Conservation (phyloP, 2,888 invertebrate species). For the Frankliniella intonsa region DNA sequence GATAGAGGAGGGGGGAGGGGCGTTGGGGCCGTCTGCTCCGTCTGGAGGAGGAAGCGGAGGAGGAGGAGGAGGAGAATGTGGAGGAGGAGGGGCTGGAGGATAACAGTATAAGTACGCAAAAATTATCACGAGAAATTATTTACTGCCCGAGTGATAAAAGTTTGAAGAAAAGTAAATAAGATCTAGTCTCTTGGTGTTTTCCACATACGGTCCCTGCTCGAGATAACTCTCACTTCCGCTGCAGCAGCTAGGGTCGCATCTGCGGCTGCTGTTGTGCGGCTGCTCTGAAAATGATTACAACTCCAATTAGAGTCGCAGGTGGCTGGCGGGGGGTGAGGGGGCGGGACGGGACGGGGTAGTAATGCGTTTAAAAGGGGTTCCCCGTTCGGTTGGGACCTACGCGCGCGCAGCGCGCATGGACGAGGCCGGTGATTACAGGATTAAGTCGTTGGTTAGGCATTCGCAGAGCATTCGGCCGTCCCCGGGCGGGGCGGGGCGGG, state of each 20-base stretch:
- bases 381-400: neutral
- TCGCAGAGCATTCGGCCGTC: neutral
- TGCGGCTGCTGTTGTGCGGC: neutral
- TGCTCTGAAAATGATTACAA: constrained; percentile 3
- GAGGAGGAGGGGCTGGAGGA: neutral
- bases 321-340: neutral
- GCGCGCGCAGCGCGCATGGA: neutral
- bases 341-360: neutral
- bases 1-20: neutral
- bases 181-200: too few relatives aligned
- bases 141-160: too few relatives aligned
- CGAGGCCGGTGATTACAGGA: neutral
- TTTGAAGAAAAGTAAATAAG: too few relatives aligned
- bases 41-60: neutral
- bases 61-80: neutral
- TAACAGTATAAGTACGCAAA: too few relatives aligned
- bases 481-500: neutral
- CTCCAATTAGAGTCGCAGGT: neutral
- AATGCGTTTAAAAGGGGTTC: constrained; percentile 12
- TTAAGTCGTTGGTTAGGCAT: constrained; percentile 5
- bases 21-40: too few relatives aligned
- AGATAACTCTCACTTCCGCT: too few relatives aligned
- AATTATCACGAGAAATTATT: too few relatives aligned
- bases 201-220: too few relatives aligned
- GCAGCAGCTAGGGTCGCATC: too few relatives aligned